Evolutionary conservation across 2,888 invertebrate genomes (phyloP).

Genomic region (Theretra japonica): DNA sequence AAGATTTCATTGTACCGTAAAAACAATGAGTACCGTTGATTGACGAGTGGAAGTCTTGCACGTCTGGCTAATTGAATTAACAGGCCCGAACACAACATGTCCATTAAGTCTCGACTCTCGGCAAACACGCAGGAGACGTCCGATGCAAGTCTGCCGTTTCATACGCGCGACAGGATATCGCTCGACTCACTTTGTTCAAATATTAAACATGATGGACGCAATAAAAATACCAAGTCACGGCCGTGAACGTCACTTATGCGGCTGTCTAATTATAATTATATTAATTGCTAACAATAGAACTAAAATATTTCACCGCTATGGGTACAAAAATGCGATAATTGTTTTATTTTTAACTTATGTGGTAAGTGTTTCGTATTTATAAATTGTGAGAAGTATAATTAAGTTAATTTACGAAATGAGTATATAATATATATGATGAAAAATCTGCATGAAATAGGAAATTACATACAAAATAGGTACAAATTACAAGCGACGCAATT

Average conservation of each 20-base stretch:
- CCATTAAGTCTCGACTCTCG: constrained; percentile 71
- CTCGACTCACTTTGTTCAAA: constrained; percentile 7
- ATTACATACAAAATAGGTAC: too few relatives aligned
- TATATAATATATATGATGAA: too few relatives aligned
- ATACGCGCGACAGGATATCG: constrained; percentile 3
- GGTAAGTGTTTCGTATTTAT: neutral
- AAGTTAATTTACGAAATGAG: neutral
- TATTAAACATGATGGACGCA: neutral
- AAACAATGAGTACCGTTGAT: constrained; percentile 73
- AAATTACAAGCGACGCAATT: too few relatives aligned
- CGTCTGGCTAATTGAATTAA: constrained; percentile 76
- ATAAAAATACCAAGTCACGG: constrained; percentile 6
- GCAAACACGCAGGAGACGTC: constrained; percentile 54
- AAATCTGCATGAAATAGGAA: too few relatives aligned
- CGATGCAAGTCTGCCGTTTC: constrained; percentile 14
- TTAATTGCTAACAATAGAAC: constrained; percentile 8
- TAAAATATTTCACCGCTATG: neutral
- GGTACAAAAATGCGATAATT: constrained; percentile 21
- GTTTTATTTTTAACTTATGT: neutral
- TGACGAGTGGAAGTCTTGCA: constrained; percentile 58
- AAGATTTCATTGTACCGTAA: constrained; percentile 62
- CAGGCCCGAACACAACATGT: constrained; percentile 73
- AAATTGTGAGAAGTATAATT: neutral
- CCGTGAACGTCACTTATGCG: neutral
- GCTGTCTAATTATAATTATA: constrained; percentile 6